These are phyloP conservation scores for Carposina sasakii DNA, from an alignment of 1,140 invertebrate species.

Conservation along the genomic window DNA sequence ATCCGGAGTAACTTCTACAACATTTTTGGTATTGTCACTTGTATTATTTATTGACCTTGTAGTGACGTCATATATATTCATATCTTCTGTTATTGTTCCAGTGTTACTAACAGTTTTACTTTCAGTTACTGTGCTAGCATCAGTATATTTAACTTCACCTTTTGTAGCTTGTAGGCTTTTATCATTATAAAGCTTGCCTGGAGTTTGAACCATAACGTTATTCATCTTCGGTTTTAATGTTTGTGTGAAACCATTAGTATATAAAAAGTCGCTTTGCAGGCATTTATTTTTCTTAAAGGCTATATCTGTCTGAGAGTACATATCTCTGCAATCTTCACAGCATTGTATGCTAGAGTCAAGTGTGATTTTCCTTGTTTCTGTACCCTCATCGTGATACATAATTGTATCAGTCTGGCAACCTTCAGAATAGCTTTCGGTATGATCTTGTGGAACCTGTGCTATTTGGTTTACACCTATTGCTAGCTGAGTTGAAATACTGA, in stretches of 20 bases:
- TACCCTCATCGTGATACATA: slow-evolving; percentile 49
- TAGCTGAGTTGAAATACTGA: slow-evolving; percentile 50
- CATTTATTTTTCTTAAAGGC: slow-evolving; percentile 48
- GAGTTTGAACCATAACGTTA: slow-evolving; percentile 39
- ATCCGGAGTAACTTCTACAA: background rate
- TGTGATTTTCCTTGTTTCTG: slow-evolving; percentile 57
- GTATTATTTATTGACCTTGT: no score
- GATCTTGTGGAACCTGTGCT: slow-evolving; percentile 52
- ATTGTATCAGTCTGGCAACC: slow-evolving; percentile 63
- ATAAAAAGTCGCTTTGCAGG: slow-evolving; percentile 44
- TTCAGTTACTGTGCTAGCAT: slow-evolving; percentile 29
- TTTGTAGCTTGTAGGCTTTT: slow-evolving; percentile 33
- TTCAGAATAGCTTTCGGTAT: slow-evolving; percentile 42
- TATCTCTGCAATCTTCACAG: slow-evolving; percentile 37
- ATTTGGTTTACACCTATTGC: slow-evolving; percentile 54
- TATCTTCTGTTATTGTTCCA: slow-evolving; percentile 16
- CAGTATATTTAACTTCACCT: slow-evolving; percentile 17
- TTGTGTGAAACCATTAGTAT: slow-evolving; percentile 39
- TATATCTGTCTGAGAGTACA: slow-evolving; percentile 56
- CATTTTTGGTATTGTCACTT: slow-evolving; percentile 7
- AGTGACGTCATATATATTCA: background rate
- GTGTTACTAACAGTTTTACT: slow-evolving; percentile 15
- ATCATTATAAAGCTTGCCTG: slow-evolving; percentile 25
- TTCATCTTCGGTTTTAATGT: slow-evolving; percentile 44
- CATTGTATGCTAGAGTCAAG: slow-evolving; percentile 53